Base-by-base conservation (phyloP, 2,888 invertebrate species). In the Euzetes globulus region DNA sequence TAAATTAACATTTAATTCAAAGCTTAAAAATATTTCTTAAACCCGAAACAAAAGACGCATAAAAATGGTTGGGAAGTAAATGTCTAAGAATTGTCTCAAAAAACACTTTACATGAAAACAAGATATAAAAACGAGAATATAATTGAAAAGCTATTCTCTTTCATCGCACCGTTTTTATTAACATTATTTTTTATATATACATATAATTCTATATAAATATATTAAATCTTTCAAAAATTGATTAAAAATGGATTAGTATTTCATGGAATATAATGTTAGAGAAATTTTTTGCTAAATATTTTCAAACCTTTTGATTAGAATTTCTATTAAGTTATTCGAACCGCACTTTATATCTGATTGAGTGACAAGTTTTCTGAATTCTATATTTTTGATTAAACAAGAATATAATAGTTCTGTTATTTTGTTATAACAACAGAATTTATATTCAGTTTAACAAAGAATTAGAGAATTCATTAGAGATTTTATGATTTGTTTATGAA, bases 141-240 rank as follows among this genome's bases (percentile, higher is more conserved):
- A 55, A 22, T 25, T 13, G 25, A 55, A 25, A 55, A 47, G 15
- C 50, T 25, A 55, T 55, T 55, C 55, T 55, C 22, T 55, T 55
- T 55, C 55, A 55, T 55, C 55, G 55, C 55, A 55, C 55, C 55
- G 55, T 55, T 55, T 55, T 55, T 25, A 25, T 55, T 25, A 55
- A 25, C 55, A 55, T 55, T 55, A 55, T 55, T 55, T 55, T 55
- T 55, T 55, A 55, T 55, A 55, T 55, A 55, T 22, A 55, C 13
- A 52, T 22, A 55, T 55, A 55, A 22, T 22, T 22, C 22, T 55
- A 55, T 55, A 55, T 22, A 55, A 55, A 55, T 55, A 50, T 50
- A 50, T 50, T 50, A 50, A 50, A 50, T 19, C 50, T 50, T 50
- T 11, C 2, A 50, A 47, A 11, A 47, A 47, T 15, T 47, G 47